Conservation (phyloP, 1,140 invertebrate genomes). For the Branchinecta lynchi region DNA sequence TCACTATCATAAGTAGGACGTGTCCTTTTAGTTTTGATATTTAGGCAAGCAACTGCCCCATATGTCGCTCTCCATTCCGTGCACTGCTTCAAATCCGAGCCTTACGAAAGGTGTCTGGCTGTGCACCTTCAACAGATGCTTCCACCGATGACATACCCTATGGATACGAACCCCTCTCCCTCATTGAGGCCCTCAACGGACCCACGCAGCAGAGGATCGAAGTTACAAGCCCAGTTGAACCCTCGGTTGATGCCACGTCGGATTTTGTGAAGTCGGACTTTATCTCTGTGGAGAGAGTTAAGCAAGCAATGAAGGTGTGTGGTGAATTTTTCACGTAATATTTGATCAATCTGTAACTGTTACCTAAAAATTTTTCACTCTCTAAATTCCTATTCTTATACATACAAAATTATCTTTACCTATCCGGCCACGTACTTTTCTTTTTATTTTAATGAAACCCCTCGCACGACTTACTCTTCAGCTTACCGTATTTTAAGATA, state of each 20-base stretch:
- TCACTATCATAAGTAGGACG: no score
- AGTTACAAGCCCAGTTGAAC: neutral
- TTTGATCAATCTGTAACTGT: no score
- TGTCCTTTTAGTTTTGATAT: slow-evolving; percentile 18
- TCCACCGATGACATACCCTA: slow-evolving; percentile 59
- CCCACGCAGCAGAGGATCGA: slow-evolving; percentile 33
- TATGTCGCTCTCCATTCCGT: slow-evolving; percentile 90
- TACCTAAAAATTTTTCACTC: no score
- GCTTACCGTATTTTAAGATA: no score
- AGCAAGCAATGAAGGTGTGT: neutral
- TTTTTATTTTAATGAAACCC: no score
- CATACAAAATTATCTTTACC: no score
- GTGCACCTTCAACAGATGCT: neutral
- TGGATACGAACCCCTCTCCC: slow-evolving; percentile 83
- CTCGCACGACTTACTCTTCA: no score
- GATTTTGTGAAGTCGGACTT: neutral
- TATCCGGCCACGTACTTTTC: no score
- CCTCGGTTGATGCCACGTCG: neutral
- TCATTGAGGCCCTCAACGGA: slow-evolving; percentile 98
- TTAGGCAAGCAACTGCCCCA: slow-evolving; percentile 93
- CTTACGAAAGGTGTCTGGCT: slow-evolving; percentile 51
- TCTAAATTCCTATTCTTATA: no score
- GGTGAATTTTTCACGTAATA: no score
- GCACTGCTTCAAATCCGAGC: slow-evolving; percentile 90
- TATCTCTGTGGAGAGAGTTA: neutral